Conservation (phyloP, 1,140 invertebrate species). For the Harpegnathos saltator region DNA sequence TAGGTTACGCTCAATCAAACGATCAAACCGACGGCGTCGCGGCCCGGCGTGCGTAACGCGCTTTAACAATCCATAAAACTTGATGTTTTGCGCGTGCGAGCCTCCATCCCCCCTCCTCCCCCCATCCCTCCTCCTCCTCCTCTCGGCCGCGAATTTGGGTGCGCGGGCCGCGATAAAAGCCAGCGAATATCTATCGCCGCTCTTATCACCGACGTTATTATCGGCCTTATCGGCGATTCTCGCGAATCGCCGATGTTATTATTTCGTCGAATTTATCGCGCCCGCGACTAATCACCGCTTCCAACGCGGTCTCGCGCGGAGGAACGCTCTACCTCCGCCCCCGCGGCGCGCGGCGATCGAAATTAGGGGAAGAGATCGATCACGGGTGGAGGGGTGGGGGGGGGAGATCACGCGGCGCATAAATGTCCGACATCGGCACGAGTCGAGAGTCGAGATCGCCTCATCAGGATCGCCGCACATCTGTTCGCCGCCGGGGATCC, state of each 20-base stretch:
- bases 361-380: slow-evolving; percentile 36
- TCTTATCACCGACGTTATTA: slow-evolving; percentile 13
- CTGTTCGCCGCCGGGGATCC: slow-evolving; percentile 34
- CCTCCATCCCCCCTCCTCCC: too few relatives aligned
- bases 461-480: slow-evolving; percentile 38
- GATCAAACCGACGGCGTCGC: slow-evolving; percentile 31
- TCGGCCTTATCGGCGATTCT: neutral
- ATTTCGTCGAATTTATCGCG: neutral
- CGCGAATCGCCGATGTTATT: neutral
- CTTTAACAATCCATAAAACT: slow-evolving; percentile 52
- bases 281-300: neutral
- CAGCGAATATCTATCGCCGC: neutral
- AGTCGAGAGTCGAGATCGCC: too few relatives aligned
- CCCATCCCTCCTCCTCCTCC: too few relatives aligned
- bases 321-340: too few relatives aligned
- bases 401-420: slow-evolving; percentile 18
- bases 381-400: too few relatives aligned
- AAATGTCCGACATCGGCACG: slow-evolving; percentile 19
- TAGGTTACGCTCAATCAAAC: slow-evolving; percentile 64
- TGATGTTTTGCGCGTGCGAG: neutral
- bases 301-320: too few relatives aligned
- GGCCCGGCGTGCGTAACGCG: slow-evolving; percentile 7
- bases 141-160: slow-evolving; percentile 4
- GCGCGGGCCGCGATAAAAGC: slow-evolving; percentile 9
- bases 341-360: neutral